These are phyloP conservation scores for Alethe castanea DNA, from an alignment of 2,113 vertebrate genomes.

Conservation along the genomic window DNA sequence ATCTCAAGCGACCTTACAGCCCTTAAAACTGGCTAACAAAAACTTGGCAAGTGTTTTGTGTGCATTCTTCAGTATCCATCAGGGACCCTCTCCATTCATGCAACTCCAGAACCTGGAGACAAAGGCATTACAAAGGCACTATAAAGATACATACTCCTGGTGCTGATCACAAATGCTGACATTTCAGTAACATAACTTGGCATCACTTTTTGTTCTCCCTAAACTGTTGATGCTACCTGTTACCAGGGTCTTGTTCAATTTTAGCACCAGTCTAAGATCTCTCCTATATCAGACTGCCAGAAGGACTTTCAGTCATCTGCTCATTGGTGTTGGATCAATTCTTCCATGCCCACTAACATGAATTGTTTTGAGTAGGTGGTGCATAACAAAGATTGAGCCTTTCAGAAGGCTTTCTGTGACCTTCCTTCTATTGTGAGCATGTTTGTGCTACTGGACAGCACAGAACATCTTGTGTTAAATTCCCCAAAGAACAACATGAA, in stretches of 20 bases:
- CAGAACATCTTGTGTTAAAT: not conserved
- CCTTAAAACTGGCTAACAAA: not conserved
- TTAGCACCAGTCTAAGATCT: not conserved
- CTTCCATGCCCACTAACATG: not conserved
- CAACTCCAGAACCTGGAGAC: not conserved
- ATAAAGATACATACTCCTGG: not conserved
- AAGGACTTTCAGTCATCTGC: not conserved
- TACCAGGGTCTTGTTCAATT: not conserved
- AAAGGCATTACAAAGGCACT: not conserved
- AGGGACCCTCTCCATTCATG: not conserved
- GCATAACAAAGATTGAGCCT: not conserved
- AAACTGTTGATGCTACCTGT: not conserved
- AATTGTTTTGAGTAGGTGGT: not conserved
- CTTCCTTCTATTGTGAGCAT: not conserved
- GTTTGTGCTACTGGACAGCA: not conserved
- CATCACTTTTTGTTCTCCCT: not conserved
- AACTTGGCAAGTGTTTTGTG: not conserved
- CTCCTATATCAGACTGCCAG: not conserved
- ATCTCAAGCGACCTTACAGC: not conserved
- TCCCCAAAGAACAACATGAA: not conserved
- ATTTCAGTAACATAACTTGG: not conserved
- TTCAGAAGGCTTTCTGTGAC: not conserved
- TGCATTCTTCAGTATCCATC: not conserved
- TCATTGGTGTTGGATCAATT: not conserved
- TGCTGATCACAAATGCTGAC: not conserved